A percentile compares a stretch with the other conserved stretches of the same genome.
phyloP scores from a whole-genome alignment of 2,888 invertebrate genomes.

The Drosophila algonquin region DNA sequence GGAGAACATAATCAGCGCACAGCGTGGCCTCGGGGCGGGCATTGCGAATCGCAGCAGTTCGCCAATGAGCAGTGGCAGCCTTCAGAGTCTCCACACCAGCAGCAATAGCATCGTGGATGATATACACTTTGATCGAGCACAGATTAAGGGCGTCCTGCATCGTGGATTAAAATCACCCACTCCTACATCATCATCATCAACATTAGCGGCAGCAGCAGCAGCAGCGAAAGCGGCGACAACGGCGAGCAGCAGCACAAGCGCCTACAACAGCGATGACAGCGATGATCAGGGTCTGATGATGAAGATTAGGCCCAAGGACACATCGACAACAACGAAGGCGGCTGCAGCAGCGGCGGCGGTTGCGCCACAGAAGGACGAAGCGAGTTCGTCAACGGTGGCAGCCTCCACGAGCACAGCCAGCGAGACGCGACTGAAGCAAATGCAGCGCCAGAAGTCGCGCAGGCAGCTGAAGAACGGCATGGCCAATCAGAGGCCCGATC shows the following conservation, averaged over 20 bases:
- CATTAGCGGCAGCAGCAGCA: slow-evolving; percentile 15
- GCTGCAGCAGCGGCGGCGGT: slow-evolving; percentile 8
- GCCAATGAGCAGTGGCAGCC: slow-evolving; percentile 88
- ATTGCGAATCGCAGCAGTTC: slow-evolving; percentile 87
- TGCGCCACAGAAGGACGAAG: slow-evolving; percentile 25
- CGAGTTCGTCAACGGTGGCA: slow-evolving; percentile 82
- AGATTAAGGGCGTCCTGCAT: slow-evolving; percentile 81
- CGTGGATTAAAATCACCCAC: slow-evolving; percentile 75
- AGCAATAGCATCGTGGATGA: slow-evolving; percentile 82
- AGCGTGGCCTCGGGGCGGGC: slow-evolving; percentile 86
- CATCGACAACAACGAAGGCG: slow-evolving; percentile 30
- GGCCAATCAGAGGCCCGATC: slow-evolving; percentile 86
- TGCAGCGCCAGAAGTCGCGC: slow-evolving; percentile 85
- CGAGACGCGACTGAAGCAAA: slow-evolving; percentile 84
- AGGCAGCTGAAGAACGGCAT: slow-evolving; percentile 85
- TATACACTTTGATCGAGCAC: slow-evolving; percentile 84
- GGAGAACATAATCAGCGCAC: slow-evolving; percentile 87
- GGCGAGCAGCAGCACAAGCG: slow-evolving; percentile 58
- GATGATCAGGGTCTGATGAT: slow-evolving; percentile 69
- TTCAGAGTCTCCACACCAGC: slow-evolving; percentile 86
- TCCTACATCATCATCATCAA: slow-evolving; percentile 40
- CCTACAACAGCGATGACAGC: slow-evolving; percentile 69
- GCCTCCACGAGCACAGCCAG: slow-evolving; percentile 36
- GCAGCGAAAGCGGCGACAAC: slow-evolving; percentile 8
- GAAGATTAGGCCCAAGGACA: slow-evolving; percentile 50